Base-by-base conservation (phyloP, 1,140 invertebrate species). In the Condylostylus longicornis region DNA sequence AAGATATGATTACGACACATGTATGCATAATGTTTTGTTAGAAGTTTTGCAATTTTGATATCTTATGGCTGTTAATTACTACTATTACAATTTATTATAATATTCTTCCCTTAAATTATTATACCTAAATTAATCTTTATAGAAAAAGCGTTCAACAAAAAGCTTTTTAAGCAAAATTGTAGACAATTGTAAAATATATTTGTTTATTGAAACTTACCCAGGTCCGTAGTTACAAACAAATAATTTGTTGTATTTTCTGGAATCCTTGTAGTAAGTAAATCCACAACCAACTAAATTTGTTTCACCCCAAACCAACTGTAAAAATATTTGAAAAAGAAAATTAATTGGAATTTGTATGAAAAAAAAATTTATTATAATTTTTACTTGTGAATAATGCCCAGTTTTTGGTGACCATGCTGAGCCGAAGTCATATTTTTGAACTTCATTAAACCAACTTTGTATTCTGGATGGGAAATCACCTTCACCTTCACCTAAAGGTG, bases 161-260 rank as follows among this genome's bases (percentile, higher is more conserved):
- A n/a, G n/a, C n/a, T n/a, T n/a, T n/a, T n/a, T n/a, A n/a, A n/a
- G n/a, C n/a, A n/a, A n/a, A n/a, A n/a, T n/a, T n/a, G n/a, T n/a
- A n/a, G n/a, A n/a, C n/a, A n/a, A n/a, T n/a, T n/a, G n/a, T n/a
- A n/a, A n/a, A n/a, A n/a, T n/a, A n/a, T n/a, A n/a, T n/a, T n/a
- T n/a, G n/a, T n/a, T n/a, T n/a, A n/a, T n/a, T n/a, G n/a, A 23
- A 38, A 59, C 64, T 66, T 63, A 79, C 76, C 77, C 77, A 8
- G 82, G 80, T 37, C 82, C 82, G 51, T 86, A 87, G 63, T 87
- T 86, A 66, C 83, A 87, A 10, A 86, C 77, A 54, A 84, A 86
- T 36, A 83, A 69, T 61, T 85, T 85, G 38, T 76, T 80, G 54
- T 80, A 82, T 29, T 79, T 77, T 41, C 63, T 41, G 2, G 68